Evolutionary conservation across 2,888 invertebrate genomes (phyloP), one percentile per base, ranked within the genome.

Genomic region (Oxystoma pomonae): DNA sequence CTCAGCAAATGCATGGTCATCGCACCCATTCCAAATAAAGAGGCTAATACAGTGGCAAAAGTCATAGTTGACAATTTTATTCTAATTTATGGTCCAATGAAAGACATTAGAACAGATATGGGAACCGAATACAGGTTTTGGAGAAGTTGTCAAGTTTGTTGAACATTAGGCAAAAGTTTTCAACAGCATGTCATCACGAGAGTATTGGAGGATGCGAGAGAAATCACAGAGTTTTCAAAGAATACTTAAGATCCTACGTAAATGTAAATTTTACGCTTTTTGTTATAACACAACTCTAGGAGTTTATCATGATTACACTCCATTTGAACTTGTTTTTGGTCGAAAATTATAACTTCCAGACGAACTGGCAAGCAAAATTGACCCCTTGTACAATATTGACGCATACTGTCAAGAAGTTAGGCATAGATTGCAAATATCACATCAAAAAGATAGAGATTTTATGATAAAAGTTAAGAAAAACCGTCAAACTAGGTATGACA

Each of bases 211-310:
- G 35, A 12, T 35, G 35, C 12, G 35, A 35, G 35, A 3, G 35
- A 35, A 35, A 35, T 12, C 35, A 35, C 12, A 3, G 35, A 35
- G 35, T 35, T 12, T 3, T 35, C 3, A 35, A 35, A 7, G 35
- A 35, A 35, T 35, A 35, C 35, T 12, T 35, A 7, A 35, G 35
- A 12, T 35, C 35, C 12, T 35, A 35, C 12, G 12, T 35, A 35
- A 35, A 35, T 35, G 35, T 7, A 3, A 19, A 21, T 61, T 63
- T 61, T 65, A 62, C 51, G 50, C 55, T 16, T 68, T 65, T 62
- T 68, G 67, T 55, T 64, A 68, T 49, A 67, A 68, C 56, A 68
- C 65, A 1, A 64, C 67, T 20, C 67, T 67, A 1, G 60, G 64
- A 53, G 9, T 67, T 35, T 35, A 66, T 59, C 58, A 66, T 50